phyloP scores from a whole-genome alignment of 1,140 invertebrate genomes.

The Oryctes rhinoceros region DNA sequence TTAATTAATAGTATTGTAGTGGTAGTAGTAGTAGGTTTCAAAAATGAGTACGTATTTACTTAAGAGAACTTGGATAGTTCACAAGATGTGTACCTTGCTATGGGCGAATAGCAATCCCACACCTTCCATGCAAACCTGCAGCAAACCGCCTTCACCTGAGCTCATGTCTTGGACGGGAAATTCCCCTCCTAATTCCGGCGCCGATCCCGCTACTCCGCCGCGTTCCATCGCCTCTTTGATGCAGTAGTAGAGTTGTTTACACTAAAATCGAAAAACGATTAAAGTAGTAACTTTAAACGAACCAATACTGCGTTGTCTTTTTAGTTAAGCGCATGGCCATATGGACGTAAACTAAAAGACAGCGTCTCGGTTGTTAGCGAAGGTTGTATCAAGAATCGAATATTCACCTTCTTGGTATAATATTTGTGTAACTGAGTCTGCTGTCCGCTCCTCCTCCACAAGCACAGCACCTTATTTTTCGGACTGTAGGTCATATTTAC shows the following conservation, averaged over 20 bases:
- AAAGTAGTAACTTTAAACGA: no score
- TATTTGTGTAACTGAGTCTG: slow-evolving; percentile 97
- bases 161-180: slow-evolving; percentile 98
- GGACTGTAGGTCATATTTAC: slow-evolving; percentile 99
- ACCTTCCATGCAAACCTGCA: slow-evolving; percentile 99
- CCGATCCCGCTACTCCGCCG: slow-evolving; percentile 85
- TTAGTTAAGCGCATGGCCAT: no score
- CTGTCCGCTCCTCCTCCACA: slow-evolving; percentile 91
- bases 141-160: slow-evolving; percentile 94
- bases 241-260: slow-evolving; percentile 97
- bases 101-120: slow-evolving; percentile 97
- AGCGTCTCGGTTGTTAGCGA: no score
- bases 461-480: slow-evolving; percentile 95
- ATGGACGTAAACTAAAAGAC: no score
- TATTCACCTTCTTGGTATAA: slow-evolving; percentile 94
- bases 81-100: slow-evolving; percentile 83
- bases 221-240: slow-evolving; percentile 99
- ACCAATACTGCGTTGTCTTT: no score
- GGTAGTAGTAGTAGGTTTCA: not conserved
- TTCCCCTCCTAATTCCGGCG: slow-evolving; percentile 93
- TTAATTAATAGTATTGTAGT: no score
- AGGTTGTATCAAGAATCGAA: no score
- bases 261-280: slow-evolving; percentile 70
- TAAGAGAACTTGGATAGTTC: slow-evolving; percentile 9
- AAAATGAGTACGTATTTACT: slow-evolving; percentile 28